phyloP scores from a whole-genome alignment of 2,888 invertebrate genomes.

The Nomada lathburiana region DNA sequence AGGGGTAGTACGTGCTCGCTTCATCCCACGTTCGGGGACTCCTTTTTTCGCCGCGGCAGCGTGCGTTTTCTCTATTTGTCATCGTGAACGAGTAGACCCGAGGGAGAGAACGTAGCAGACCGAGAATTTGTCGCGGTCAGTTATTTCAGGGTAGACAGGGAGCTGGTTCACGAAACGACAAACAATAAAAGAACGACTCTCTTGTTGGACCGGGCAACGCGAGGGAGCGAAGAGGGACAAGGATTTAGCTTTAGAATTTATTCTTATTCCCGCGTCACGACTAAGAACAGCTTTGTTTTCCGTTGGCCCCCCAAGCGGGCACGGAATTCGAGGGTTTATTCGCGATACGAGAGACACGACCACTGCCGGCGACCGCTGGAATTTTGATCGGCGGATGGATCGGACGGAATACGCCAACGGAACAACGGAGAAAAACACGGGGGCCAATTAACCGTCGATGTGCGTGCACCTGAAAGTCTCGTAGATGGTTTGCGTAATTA shows the following conservation, averaged over 20 bases:
- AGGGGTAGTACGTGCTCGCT: no score
- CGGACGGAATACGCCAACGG: not conserved
- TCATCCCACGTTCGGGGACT: not conserved
- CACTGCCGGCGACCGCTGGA: not conserved
- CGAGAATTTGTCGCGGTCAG: slow-evolving; percentile 23
- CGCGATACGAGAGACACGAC: not conserved
- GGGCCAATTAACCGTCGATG: not conserved
- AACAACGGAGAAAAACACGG: not conserved
- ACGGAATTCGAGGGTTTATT: not conserved
- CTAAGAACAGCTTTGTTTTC: slow-evolving; percentile 30
- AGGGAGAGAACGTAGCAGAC: not conserved
- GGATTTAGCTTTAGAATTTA: slow-evolving; percentile 18
- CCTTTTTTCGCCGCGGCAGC: not conserved
- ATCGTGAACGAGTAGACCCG: not conserved
- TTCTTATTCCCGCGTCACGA: slow-evolving; percentile 18
- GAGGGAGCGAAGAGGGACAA: not conserved
- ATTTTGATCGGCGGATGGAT: not conserved
- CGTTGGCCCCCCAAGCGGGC: not conserved
- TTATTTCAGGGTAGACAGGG: not conserved
- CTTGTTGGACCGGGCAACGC: not conserved
- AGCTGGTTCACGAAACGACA: not conserved
- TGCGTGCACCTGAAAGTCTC: not conserved
- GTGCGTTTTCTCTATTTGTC: slow-evolving; percentile 1
- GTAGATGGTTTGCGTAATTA: not conserved
- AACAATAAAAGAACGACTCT: slow-evolving; percentile 14